These are phyloP conservation scores for Semaprochilodus insignis DNA, from an alignment of 2,797 vertebrate species.

Conservation along the genomic window DNA sequence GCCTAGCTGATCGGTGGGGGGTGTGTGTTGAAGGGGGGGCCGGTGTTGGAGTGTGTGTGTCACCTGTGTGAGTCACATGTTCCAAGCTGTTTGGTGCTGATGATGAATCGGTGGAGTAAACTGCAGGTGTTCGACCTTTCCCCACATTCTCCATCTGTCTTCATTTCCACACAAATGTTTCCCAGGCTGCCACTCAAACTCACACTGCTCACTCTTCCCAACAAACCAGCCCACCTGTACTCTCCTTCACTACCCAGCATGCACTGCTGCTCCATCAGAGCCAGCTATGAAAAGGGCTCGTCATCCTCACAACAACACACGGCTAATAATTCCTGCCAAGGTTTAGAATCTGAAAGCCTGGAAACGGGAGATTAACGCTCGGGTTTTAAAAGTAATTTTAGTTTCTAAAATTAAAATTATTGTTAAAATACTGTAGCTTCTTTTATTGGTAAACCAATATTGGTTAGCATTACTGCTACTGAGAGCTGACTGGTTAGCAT, in stretches of 20 bases:
- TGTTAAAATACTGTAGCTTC: no score
- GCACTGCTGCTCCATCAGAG: background rate
- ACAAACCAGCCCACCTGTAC: conserved; percentile 34
- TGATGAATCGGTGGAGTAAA: conserved; percentile 51
- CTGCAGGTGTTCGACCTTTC: conserved; percentile 57
- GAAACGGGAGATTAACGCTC: no score
- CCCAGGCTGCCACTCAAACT: conserved; percentile 42
- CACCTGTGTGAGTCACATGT: conserved; percentile 55
- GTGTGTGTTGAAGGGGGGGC: background rate
- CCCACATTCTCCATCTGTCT: conserved; percentile 55
- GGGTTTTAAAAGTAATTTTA: no score
- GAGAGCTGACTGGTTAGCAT: no score
- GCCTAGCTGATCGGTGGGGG: background rate
- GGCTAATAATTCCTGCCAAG: no score
- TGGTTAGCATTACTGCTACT: no score
- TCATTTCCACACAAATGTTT: conserved; percentile 51
- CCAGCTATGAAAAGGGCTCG: background rate
- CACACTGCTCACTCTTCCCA: conserved; percentile 43
- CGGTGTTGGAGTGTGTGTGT: conserved; percentile 41
- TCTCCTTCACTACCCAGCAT: background rate
- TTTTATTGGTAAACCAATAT: no score
- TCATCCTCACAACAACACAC: background rate
- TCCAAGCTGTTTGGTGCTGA: conserved; percentile 44
- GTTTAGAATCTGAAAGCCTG: no score
- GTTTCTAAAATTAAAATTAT: no score